These are phyloP conservation scores for Sigmodon hispidus DNA, from an alignment of 2,113 vertebrate species.

Conservation along the genomic window DNA sequence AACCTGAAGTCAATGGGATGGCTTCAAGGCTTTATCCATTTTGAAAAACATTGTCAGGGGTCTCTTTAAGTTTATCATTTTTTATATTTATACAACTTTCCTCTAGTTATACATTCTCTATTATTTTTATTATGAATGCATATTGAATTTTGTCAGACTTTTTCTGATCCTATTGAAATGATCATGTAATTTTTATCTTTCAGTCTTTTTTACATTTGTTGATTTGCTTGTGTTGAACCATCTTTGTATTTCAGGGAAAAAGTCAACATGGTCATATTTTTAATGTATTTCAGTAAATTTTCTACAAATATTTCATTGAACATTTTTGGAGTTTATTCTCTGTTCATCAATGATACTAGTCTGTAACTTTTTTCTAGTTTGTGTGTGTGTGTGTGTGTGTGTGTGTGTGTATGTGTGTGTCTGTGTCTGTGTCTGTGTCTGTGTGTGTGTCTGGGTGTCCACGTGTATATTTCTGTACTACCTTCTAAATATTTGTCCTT, in stretches of 20 bases:
- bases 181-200: background rate
- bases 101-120: background rate
- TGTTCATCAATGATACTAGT: background rate
- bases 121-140: background rate
- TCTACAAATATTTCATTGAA: background rate
- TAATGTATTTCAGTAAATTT: background rate
- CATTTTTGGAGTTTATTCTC: background rate
- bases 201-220: background rate
- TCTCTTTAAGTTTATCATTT: background rate
- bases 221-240: background rate
- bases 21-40: background rate
- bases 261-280: background rate
- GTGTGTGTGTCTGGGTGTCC: too few species aligned
- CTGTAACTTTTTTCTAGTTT: background rate
- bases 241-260: background rate
- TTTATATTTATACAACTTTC: background rate
- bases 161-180: background rate
- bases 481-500: background rate
- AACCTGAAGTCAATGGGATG: background rate
- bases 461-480: too few species aligned
- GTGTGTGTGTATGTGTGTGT: too few species aligned
- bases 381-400: too few species aligned
- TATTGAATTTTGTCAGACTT: background rate
- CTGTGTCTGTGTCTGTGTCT: too few species aligned
- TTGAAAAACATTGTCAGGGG: background rate